phyloP scores from a whole-genome alignment of 2,113 vertebrate species.

The Indicator maculatus region DNA sequence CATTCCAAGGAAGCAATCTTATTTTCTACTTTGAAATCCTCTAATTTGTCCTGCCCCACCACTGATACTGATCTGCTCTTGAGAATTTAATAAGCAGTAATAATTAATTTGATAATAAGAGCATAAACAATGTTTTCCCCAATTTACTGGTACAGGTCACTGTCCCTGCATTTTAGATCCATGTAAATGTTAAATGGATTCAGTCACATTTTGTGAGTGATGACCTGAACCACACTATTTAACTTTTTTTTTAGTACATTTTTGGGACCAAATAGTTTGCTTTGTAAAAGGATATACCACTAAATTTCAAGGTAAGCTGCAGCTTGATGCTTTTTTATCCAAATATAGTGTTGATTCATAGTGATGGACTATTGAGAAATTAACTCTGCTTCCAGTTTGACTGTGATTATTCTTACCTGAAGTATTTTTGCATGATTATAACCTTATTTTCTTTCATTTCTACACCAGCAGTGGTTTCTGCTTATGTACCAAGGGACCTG shows the following conservation, averaged over 20 bases:
- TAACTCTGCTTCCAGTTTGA: not conserved
- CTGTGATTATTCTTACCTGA: not conserved
- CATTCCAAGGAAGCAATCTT: not conserved
- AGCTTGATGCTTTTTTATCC: not conserved
- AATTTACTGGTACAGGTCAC: no score
- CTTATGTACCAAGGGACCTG: not conserved
- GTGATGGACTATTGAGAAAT: not conserved
- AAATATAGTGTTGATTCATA: not conserved
- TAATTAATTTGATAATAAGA: not conserved
- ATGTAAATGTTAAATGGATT: not conserved
- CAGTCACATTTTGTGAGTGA: not conserved
- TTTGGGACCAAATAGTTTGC: not conserved
- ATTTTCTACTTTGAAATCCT: not conserved
- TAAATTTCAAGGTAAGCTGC: not conserved
- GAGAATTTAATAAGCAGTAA: not conserved
- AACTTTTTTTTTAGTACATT: not conserved
- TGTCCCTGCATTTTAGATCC: not conserved
- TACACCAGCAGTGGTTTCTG: not conserved
- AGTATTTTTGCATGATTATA: not conserved
- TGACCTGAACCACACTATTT: not conserved
- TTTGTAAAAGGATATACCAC: not conserved
- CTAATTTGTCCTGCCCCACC: not conserved
- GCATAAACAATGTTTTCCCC: not conserved
- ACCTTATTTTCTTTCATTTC: not conserved
- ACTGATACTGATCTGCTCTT: not conserved